A percentile compares a stretch with the other conserved stretches of the same genome.
These are phyloP conservation scores for Macropus fuliginosus DNA, from an alignment of 2,797 vertebrate genomes.

Conservation along the genomic window DNA sequence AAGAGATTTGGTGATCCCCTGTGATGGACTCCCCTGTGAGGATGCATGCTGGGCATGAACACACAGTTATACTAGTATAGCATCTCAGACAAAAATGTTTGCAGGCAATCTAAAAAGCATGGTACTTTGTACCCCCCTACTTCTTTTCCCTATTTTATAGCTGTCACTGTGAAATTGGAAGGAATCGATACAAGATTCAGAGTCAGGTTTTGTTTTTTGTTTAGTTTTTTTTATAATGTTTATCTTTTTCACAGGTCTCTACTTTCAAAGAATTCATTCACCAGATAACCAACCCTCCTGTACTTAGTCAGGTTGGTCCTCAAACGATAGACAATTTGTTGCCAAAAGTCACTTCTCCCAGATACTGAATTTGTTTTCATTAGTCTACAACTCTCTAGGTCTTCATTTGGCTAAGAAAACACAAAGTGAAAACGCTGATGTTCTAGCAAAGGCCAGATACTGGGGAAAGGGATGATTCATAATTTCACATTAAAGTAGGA, in stretches of 20 bases:
- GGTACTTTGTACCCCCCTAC: not conserved
- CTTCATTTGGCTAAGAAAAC: not conserved
- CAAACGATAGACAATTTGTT: not conserved
- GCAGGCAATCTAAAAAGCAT: not conserved
- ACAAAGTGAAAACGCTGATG: not conserved
- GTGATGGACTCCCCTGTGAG: not conserved
- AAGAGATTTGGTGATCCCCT: not conserved
- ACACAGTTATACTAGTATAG: not conserved
- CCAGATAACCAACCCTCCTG: not conserved
- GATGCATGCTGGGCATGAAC: not conserved
- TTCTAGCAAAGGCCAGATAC: not conserved
- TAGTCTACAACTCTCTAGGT: not conserved
- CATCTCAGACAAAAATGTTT: not conserved
- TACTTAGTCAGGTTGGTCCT: not conserved
- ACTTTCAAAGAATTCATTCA: not conserved
- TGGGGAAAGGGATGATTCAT: not conserved
- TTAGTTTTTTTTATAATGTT: not conserved
- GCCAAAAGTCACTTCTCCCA: not conserved
- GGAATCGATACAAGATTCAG: not conserved
- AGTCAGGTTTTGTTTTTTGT: too few species aligned
- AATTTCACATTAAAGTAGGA: not conserved
- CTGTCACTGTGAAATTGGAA: not conserved
- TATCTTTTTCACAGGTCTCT: not conserved
- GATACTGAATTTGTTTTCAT: not conserved
- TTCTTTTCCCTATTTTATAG: not conserved